These are phyloP conservation scores for Acromyrmex charruanus DNA, from an alignment of 1,140 invertebrate species.

Conservation along the genomic window DNA sequence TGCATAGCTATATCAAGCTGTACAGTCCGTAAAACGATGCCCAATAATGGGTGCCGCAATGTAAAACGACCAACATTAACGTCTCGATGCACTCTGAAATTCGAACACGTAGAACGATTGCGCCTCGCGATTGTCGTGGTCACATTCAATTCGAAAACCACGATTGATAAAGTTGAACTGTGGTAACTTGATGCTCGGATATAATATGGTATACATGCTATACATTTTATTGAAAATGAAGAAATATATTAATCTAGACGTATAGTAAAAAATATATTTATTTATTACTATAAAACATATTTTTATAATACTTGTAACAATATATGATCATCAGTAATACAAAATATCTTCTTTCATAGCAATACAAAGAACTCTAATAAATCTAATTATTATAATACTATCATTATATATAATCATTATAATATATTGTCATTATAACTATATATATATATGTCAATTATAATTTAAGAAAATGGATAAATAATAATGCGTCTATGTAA, in stretches of 20 bases:
- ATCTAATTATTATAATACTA: background rate
- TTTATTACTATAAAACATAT: too few relatives aligned
- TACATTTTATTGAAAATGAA: background rate
- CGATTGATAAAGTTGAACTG: conserved; percentile 14
- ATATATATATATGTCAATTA: background rate
- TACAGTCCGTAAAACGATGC: background rate
- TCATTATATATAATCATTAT: background rate
- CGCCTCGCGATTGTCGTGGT: conserved; percentile 5
- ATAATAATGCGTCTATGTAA: background rate
- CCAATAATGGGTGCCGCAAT: conserved; percentile 11
- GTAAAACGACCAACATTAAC: conserved; percentile 37
- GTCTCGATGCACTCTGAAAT: conserved; percentile 23
- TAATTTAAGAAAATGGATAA: background rate
- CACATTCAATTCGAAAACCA: conserved; percentile 20
- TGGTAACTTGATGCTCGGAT: background rate
- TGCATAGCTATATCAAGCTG: background rate
- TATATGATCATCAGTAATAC: background rate
- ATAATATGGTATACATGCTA: too few relatives aligned
- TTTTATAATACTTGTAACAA: background rate
- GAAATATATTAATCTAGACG: background rate
- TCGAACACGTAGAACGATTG: conserved; percentile 24
- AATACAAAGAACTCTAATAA: background rate
- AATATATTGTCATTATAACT: background rate
- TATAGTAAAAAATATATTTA: too few relatives aligned
- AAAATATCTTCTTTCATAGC: conserved; percentile 9